phyloP scores from a whole-genome alignment of 2,113 vertebrate genomes.

The Falco punctatus region DNA sequence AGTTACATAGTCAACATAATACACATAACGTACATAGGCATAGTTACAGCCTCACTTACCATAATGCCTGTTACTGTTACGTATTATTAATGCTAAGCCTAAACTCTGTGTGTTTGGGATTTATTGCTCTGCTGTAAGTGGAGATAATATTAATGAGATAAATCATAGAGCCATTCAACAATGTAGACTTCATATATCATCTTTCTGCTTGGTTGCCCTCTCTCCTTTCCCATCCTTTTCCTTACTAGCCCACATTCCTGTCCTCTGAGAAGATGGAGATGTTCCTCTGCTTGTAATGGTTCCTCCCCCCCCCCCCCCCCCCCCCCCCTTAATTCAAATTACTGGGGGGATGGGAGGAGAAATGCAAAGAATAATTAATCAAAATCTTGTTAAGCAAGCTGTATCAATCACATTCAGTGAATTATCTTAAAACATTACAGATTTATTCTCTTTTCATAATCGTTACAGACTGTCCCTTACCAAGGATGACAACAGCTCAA shows the following conservation, averaged over 20 bases:
- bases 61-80: not conserved
- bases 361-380: not conserved
- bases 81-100: not conserved
- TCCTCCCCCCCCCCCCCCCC: not conserved
- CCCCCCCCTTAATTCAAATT: not conserved
- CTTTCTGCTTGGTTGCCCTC: not conserved
- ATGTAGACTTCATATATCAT: not conserved
- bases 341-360: fast-evolving
- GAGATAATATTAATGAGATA: not conserved
- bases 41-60: not conserved
- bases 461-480: not conserved
- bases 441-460: not conserved
- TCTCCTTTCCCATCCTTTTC: not conserved
- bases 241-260: not conserved
- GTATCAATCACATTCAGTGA: not conserved
- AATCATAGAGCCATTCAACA: not conserved
- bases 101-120: not conserved
- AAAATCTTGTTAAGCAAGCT: not conserved
- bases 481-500: not conserved
- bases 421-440: not conserved
- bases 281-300: not conserved
- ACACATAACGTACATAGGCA: too few species aligned
- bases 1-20: too few species aligned
- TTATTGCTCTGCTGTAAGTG: not conserved
- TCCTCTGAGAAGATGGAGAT: not conserved